Conservation (phyloP, 2,113 vertebrate genomes). For the Hypocryptadius cinnamomeus region DNA sequence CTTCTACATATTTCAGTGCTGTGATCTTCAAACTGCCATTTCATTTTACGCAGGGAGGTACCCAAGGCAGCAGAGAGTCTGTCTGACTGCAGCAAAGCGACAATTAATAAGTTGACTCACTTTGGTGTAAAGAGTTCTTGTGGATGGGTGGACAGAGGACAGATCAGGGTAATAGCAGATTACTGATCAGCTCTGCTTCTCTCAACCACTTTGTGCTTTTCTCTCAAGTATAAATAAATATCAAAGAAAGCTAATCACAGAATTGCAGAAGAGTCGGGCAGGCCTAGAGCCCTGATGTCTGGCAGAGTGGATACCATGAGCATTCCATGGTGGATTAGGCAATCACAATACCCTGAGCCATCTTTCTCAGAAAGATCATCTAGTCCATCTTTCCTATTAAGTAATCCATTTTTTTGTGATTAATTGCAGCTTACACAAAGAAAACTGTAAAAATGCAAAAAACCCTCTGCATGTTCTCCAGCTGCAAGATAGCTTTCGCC, state of each 20-base stretch:
- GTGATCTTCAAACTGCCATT: conserved; percentile 1
- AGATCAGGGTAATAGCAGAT: background rate
- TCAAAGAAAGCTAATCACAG: background rate
- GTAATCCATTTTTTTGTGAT: background rate
- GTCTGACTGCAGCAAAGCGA: background rate
- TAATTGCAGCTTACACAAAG: background rate
- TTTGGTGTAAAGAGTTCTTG: background rate
- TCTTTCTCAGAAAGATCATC: background rate
- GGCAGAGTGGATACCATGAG: background rate
- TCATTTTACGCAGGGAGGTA: background rate
- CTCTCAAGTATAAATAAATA: background rate
- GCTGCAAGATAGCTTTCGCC: background rate
- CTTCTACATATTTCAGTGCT: background rate
- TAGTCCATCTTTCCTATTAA: background rate
- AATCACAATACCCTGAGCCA: background rate
- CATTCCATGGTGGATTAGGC: background rate
- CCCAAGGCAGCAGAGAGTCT: background rate
- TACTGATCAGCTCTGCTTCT: background rate
- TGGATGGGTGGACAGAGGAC: background rate
- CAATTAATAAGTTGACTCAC: background rate
- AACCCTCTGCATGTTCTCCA: background rate
- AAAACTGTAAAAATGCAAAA: background rate
- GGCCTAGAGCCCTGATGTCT: background rate
- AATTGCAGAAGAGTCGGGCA: background rate
- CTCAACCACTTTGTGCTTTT: background rate